A percentile compares a stretch with the other conserved stretches of the same genome.
These are phyloP conservation scores for Ptychodera flava DNA, from an alignment of 35 echinoderm and acorn worm genomes.

Conservation along the genomic window DNA sequence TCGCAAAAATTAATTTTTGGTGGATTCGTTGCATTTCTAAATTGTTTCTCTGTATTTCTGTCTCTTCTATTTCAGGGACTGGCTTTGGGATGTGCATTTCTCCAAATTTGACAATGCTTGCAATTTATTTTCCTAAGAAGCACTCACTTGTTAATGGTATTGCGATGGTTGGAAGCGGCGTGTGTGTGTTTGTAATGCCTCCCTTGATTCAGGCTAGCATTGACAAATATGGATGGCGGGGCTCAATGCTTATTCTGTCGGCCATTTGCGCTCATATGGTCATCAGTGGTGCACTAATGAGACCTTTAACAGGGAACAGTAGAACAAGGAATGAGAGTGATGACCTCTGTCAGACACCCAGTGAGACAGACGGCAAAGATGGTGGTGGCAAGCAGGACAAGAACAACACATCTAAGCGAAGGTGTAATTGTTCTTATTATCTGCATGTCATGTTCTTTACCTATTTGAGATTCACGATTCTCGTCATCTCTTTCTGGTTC, in stretches of 20 bases:
- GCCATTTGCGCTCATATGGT: constrained; percentile 5
- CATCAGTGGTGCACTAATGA: constrained; percentile 5
- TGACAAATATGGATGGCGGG: constrained; percentile 28
- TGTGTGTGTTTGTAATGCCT: constrained; percentile 13
- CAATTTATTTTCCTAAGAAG: constrained; percentile 13
- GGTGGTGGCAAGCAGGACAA: neutral
- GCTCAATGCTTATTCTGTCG: constrained; percentile 9
- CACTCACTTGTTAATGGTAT: constrained; percentile 31
- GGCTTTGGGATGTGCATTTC: constrained; percentile 11
- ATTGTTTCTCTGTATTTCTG: no score
- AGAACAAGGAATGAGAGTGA: neutral
- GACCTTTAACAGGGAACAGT: constrained; percentile 8
- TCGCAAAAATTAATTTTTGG: no score
- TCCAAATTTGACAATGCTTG: constrained; percentile 4
- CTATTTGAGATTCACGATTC: neutral
- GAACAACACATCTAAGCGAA: neutral
- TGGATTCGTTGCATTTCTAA: no score
- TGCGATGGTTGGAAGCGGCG: constrained; percentile 20
- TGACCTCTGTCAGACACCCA: neutral
- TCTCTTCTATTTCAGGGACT: constrained; percentile 10
- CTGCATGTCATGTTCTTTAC: neutral
- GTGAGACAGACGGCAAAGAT: neutral
- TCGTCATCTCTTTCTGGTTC: neutral
- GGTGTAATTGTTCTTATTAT: no score
- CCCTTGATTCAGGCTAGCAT: constrained; percentile 15